Base-by-base conservation (phyloP, 2,797 vertebrate species). In the Eospalax fontanierii region DNA sequence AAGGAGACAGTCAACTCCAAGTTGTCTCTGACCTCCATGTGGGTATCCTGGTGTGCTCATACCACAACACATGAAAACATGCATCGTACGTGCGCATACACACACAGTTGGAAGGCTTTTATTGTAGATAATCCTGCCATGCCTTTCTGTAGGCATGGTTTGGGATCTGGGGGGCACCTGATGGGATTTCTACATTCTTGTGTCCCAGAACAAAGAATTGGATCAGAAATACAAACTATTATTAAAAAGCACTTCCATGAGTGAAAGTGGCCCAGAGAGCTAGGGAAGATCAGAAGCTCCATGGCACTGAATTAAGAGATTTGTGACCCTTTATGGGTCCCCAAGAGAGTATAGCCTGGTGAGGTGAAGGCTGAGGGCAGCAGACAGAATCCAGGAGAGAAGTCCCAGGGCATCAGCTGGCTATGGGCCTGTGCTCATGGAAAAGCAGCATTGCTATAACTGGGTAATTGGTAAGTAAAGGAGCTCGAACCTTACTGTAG, bases 321-420 rank as follows among this genome's bases (percentile, higher is more conserved):
- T 66, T 66, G 3, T 83, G 61, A 22, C 11, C 1, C 4, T 54
- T 28, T 43, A 8, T 24, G 11, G 50, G 50, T 54, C 50, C 50
- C 50, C 14, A 54, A 14, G 8, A 2, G 50, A 54, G 50, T 54
- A 54, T 2, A 2, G 21, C 30, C 4, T 65, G 46, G 9, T 21
- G 10, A 6, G 1, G 1, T 33, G 2, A 30, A 1, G 4, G 2
- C 14, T 30, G 46, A 75, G 24, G 33, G 12, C n/a, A 22, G 24
- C 30, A 71, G n/a, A 74, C 4, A 26, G 57, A 22, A 66, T 6
- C 4, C 40, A 24, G 24, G n/a, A 54, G 26, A 4, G 35, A 22
- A 59, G 26, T 38, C 12, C 54, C 1, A 30, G 61, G 30, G 24
- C 28, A 3, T 57, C 71, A 78, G 8, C 26, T 26, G 33, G 1